Evolutionary conservation across 1,140 invertebrate species (phyloP).

Genomic region (Habropoda laboriosa): DNA sequence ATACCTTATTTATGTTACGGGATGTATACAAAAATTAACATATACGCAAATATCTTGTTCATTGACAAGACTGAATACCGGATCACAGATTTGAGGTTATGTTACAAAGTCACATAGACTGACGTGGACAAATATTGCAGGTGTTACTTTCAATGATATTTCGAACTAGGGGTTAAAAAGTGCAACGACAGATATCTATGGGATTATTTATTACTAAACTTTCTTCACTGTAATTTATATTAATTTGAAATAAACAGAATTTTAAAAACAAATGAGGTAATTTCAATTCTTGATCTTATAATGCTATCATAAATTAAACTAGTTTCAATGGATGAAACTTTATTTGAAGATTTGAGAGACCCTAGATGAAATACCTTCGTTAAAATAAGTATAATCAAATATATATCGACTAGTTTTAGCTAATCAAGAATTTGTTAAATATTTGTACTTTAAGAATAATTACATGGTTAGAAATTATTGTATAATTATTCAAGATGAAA

Average conservation of each 20-base stretch:
- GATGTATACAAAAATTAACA: conserved; percentile 54
- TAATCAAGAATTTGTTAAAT: neutral
- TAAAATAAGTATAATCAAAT: neutral
- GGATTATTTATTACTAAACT: neutral
- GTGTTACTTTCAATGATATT: conserved; percentile 4
- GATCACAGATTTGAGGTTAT: conserved; percentile 20
- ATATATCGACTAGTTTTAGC: neutral
- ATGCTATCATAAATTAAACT: neutral
- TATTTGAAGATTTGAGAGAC: neutral
- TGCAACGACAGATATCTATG: neutral
- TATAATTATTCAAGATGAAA: neutral
- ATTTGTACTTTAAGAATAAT: neutral
- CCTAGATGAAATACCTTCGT: neutral
- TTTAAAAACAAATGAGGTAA: neutral
- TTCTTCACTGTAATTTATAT: neutral
- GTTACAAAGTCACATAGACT: conserved; percentile 41
- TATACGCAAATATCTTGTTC: conserved; percentile 48
- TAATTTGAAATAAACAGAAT: neutral
- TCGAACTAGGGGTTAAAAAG: neutral
- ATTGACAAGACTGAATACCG: conserved; percentile 27
- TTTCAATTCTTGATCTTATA: neutral
- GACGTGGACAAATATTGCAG: conserved; percentile 50
- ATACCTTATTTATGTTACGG: conserved; percentile 57
- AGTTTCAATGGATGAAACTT: neutral
- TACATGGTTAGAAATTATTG: neutral